Evolutionary conservation across 2,888 invertebrate genomes (phyloP), one percentile per base, ranked within the genome.

Genomic region (Patella ulyssiponensis): DNA sequence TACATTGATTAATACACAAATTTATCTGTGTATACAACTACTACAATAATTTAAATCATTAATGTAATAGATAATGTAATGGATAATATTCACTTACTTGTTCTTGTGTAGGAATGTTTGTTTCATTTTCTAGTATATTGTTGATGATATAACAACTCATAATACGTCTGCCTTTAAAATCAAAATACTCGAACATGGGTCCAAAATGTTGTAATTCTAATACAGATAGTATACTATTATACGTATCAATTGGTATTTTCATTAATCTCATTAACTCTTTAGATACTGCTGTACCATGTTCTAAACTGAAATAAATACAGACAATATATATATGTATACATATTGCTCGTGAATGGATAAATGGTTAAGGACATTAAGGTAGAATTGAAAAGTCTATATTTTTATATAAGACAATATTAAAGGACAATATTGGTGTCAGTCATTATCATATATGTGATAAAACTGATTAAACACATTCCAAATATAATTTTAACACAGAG

Each of bases 201-300:
- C 95, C 95, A 90, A 96, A 99, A 93, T 97, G 95, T 87, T 95
- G 95, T 82, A 99, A 93, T 88, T 96, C 94, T 77, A 98, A 94
- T 20, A 99, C 94, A 0, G 95, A 96, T 71, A 98, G 93, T 17
- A 98, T 94, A 91, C 98, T 96, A 91, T 96, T 97, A 93, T 98
- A 99, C 88, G 96, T 96, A 90, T 98, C 98, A 2, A 98, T 94
- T 0, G 99, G 98, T 71, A 99, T 96, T 91, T 97, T 96, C 89
- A 99, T 94, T 79, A 99, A 94, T 88, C 97, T 95, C 89, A 96
- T 96, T 81, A 99, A 93, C 91, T 99, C 99, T 87, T 96, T 96
- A 84, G 98, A 98, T 0, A 98, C 97, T 11, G 88, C 84, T 77
- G 89, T 90, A 15, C 88, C 88, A 81, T 90, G 88, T 78, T 91